These are phyloP conservation scores for Procavia capensis DNA, from an alignment of 2,113 vertebrate species.

Conservation along the genomic window DNA sequence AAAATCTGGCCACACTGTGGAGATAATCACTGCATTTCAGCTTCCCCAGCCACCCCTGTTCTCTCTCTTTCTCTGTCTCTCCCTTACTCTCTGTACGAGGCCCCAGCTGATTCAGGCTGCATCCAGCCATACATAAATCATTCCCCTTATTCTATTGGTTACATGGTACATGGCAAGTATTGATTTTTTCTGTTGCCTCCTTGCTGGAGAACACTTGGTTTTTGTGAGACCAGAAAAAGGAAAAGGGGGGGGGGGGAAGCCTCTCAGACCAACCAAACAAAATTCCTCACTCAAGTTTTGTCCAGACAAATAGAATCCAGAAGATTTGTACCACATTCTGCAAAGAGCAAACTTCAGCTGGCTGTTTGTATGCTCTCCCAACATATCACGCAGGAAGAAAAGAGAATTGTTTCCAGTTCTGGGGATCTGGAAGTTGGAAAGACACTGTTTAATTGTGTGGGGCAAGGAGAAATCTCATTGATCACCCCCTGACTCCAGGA, in stretches of 20 bases:
- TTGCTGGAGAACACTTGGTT: slow-evolving; percentile 95
- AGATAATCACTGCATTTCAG: slow-evolving; percentile 89
- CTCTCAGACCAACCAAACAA: slow-evolving; percentile 52
- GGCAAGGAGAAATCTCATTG: slow-evolving; percentile 55
- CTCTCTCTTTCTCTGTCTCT: slow-evolving; percentile 71
- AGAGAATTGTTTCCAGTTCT: slow-evolving; percentile 65
- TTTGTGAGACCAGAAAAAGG: slow-evolving; percentile 89
- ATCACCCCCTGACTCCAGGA: background rate
- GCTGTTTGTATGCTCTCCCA: slow-evolving; percentile 66
- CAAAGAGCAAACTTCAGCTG: slow-evolving; percentile 64
- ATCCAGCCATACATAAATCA: slow-evolving; percentile 98
- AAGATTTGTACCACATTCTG: slow-evolving; percentile 61
- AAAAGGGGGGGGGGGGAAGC: slow-evolving; percentile 61
- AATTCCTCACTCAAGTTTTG: slow-evolving; percentile 75
- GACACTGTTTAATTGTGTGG: background rate
- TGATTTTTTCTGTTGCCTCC: slow-evolving; percentile 94
- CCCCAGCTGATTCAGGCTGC: slow-evolving; percentile 95
- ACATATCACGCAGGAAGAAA: slow-evolving; percentile 56
- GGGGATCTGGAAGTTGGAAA: slow-evolving; percentile 67
- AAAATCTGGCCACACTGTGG: slow-evolving; percentile 86
- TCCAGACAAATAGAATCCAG: slow-evolving; percentile 78
- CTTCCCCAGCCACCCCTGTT: slow-evolving; percentile 78
- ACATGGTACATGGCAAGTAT: slow-evolving; percentile 98
- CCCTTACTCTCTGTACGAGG: slow-evolving; percentile 87
- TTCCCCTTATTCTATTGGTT: slow-evolving; percentile 98